Evolutionary conservation across 2,113 vertebrate species (phyloP).

Genomic region (Neolamprologus longior): DNA sequence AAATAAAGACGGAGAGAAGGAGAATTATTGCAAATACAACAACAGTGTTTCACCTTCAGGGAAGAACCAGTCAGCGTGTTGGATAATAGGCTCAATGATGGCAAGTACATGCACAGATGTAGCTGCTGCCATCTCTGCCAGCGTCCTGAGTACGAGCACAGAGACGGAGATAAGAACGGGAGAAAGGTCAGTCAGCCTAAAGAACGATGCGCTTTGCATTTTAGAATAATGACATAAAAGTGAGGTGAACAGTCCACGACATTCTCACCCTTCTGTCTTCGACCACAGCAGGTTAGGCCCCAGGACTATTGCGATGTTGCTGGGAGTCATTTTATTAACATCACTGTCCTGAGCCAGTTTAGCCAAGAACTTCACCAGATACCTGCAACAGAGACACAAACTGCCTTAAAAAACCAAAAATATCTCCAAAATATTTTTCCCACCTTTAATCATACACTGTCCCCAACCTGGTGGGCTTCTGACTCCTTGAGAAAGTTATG

Average conservation of each 20-base stretch:
- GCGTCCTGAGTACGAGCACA: conserved; percentile 66
- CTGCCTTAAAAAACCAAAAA: neutral
- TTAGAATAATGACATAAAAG: neutral
- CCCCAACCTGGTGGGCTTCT: neutral
- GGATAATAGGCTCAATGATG: conserved; percentile 93
- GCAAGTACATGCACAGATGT: conserved; percentile 93
- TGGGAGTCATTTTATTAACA: conserved; percentile 94
- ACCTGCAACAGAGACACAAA: conserved; percentile 67
- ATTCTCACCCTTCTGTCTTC: conserved; percentile 88
- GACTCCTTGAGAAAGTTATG: neutral
- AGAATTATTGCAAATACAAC: neutral
- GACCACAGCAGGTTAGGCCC: conserved; percentile 95
- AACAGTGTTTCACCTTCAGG: conserved; percentile 79
- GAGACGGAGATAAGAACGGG: neutral
- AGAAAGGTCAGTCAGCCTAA: neutral
- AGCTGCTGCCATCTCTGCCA: conserved; percentile 95
- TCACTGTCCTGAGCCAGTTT: conserved; percentile 92
- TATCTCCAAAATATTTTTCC: neutral
- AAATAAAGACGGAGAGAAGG: neutral
- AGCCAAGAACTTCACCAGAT: conserved; percentile 94
- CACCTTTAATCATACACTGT: neutral
- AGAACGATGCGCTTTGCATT: neutral
- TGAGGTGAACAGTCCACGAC: neutral
- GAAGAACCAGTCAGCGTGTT: conserved; percentile 97
- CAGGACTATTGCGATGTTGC: conserved; percentile 92